Evolutionary conservation across 1,140 invertebrate species (phyloP), one percentile per base, ranked within the genome.

Genomic region (Metopolophium dirhodum): DNA sequence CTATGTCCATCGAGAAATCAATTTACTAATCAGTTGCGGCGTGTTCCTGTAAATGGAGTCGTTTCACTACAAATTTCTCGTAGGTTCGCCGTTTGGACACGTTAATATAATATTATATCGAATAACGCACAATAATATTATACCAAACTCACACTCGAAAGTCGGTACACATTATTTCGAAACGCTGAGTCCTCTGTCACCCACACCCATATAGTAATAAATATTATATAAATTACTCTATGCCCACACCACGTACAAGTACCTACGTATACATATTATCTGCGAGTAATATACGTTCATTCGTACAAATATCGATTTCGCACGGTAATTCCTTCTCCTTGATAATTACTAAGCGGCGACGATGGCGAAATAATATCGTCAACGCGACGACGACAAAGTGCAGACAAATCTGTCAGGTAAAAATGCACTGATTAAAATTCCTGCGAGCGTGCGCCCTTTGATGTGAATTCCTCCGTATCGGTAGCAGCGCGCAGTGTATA

Each of bases 371-470:
- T 68, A 90, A 90, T 90, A 90, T 90, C 88, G 7, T 61, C 54
- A 41, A 61, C 51, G 51, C 26, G 54, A 41, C 88, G 88, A n/a
- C 35, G 37, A 30, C 61, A 68, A 68, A 68, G 61, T 77, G n/a
- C n/a, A 30, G 49, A 54, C 87, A 26, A 57, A 89, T 37, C 51
- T 26, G 89, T 86, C 91, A 57, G 82, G 91, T 93, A 93, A 86
- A 93, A 93, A 93, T 57, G 82, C 23, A 54, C 49, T 93, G 91
- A 93, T 93, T 93, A 85, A 93, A 93, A 93, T 93, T 93, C 91
- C 82, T 57, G n/a, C 26, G 26, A 37, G 35, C 11, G n/a, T 2
- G 11, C 11, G n/a, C 26, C 41, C 47, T 93, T 93, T 93, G 91
- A 93, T 93, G 68, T 93, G 49, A 57, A 93, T 93, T 93, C 91